phyloP scores from a whole-genome alignment of 2,888 invertebrate genomes.

The Euplagia quadripunctaria region DNA sequence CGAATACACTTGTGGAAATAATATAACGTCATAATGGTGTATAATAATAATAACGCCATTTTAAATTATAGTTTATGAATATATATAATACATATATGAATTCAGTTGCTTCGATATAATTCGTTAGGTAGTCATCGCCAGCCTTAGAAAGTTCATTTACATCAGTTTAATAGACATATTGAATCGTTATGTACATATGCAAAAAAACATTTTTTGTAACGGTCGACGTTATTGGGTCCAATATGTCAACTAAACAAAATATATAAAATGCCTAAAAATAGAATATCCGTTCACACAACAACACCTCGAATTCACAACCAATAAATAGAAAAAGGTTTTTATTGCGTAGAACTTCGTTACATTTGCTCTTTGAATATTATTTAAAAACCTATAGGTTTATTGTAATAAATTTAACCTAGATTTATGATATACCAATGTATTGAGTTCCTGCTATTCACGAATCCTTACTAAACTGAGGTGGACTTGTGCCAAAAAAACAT shows the following conservation, averaged over 20 bases:
- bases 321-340: slow-evolving; percentile 28
- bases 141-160: slow-evolving; percentile 15
- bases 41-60: no score
- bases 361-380: slow-evolving; percentile 1
- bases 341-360: slow-evolving; percentile 27
- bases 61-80: slow-evolving; percentile 1
- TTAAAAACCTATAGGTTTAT: not conserved
- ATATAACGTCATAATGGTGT: not conserved
- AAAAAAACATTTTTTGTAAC: not conserved
- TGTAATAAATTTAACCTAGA: not conserved
- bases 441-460: not conserved
- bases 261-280: slow-evolving; percentile 24
- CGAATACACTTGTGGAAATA: not conserved
- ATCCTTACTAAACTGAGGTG: not conserved
- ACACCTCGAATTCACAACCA: slow-evolving; percentile 40
- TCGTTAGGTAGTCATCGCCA: slow-evolving; percentile 10
- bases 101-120: not conserved
- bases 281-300: slow-evolving; percentile 32
- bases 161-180: slow-evolving; percentile 41
- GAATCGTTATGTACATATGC: slow-evolving; percentile 10
- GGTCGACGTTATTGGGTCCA: slow-evolving; percentile 3
- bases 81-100: slow-evolving; percentile 1
- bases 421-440: not conserved
- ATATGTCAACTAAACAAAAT: slow-evolving; percentile 37
- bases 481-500: no score